A percentile compares a stretch with the other conserved stretches of the same genome.
Conservation (phyloP, 2,113 vertebrate species). For the Microcebus murinus region DNA sequence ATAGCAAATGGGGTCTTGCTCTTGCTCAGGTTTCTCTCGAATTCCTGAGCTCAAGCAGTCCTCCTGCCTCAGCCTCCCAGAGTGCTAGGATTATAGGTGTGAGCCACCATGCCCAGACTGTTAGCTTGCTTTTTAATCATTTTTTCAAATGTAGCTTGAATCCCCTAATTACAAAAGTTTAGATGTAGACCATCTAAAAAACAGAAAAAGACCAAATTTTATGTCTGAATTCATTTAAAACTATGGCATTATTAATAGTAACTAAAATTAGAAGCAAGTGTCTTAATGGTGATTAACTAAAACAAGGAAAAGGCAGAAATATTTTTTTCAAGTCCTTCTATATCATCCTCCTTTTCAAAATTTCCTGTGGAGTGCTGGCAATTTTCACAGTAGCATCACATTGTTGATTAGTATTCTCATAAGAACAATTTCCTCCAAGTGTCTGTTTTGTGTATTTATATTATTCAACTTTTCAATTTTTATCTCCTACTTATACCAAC, state of each 20-base stretch:
- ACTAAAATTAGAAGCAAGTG: not conserved
- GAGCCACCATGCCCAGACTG: too few species aligned
- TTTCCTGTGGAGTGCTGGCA: not conserved
- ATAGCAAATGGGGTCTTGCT: too few species aligned
- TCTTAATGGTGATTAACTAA: not conserved
- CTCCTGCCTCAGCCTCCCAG: too few species aligned
- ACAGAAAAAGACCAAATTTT: not conserved
- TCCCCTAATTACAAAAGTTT: not conserved
- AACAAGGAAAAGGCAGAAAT: not conserved
- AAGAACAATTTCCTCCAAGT: not conserved
- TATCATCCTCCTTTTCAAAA: not conserved
- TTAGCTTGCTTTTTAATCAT: not conserved
- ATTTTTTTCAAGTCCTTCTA: not conserved
- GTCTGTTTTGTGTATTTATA: not conserved
- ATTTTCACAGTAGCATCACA: not conserved
- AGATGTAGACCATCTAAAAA: not conserved
- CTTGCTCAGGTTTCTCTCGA: too few species aligned
- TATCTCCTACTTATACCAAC: not conserved
- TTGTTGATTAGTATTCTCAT: constrained; percentile 5
- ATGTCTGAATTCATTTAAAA: constrained; percentile 11
- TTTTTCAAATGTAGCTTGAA: not conserved
- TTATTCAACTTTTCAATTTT: not conserved
- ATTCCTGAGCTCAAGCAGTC: too few species aligned
- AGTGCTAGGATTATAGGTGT: too few species aligned
- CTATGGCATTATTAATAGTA: not conserved